Base-by-base conservation (phyloP, 2,113 vertebrate genomes). In the Desmodus rotundus region DNA sequence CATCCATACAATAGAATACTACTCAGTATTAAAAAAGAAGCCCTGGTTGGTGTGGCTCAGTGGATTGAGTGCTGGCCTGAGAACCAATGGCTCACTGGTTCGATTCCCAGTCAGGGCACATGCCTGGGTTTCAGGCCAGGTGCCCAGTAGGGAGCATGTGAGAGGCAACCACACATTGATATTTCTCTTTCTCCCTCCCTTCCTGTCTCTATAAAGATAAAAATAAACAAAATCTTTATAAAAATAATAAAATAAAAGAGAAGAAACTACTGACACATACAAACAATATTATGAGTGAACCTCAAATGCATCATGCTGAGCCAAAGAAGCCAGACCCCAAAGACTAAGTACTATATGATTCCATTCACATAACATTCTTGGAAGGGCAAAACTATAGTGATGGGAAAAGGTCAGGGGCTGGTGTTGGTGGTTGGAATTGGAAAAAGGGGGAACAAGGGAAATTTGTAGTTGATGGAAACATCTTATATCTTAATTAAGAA, bases 371-470 rank as follows among this genome's bases (percentile, higher is more conserved):
- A 31, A 63, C 28, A 31, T 87, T 78, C 74, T 93, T 24, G 65
- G 81, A 82, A 94, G 87, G 50, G 17, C 28, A 87, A 63, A 92
- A 61, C 2, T 31, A 26, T 2, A 36, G 41, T 19, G 33, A 56
- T 6, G 50, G 14, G 45, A 92, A 68, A 45, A 78, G 16, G 17
- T 20, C 15, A 10, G 4, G 20, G 24, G 16, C 28, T 43, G 43
- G 22, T 3, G 7, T 20, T 22, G 11, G 6, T 16, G 5, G 12
- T 15, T 15, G 54, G 15, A 38, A 20, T 0, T 70, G 33, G 10
- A 15, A 45, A 24, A 87, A 11, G 56, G 36, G 28, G 12, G 10
- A n/a, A 20, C 0, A 2, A 8, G 28, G 28, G 0, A 52, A 43
- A 15, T 31, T 70, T 38, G 12, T 17, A 67, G 16, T 22, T 54